Base-by-base conservation (phyloP, 2,888 invertebrate species). In the Adela reaumurella region DNA sequence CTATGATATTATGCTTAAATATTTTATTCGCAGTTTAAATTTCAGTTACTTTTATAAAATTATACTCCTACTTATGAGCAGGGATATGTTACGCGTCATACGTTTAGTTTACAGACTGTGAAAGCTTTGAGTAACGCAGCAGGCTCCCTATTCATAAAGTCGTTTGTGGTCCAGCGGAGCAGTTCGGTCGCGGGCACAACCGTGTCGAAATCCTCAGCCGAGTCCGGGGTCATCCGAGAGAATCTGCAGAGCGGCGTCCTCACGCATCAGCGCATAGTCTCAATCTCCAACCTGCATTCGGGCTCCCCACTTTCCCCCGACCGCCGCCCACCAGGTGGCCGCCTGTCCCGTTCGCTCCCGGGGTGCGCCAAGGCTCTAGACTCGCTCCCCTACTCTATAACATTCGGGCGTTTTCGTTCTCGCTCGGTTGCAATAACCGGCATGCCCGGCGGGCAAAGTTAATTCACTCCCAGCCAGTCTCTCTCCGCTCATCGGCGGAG, bases 371-470 rank as follows among this genome's bases (percentile, higher is more conserved):
- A 14, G 35, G 35, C 14, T 35, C 35, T 3, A 8, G 6, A 3
- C n/a, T 35, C 35, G 35, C 35, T 35, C 35, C 35, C 35, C 35
- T 35, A 4, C 3, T 8, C 35, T 8, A 14, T 3, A 8, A 4
- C 64, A 67, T 69, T 78, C 77, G 77, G 73, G 62, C 65, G 66
- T 69, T 68, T 72, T 74, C 77, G 77, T 69, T 68, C 64, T 64
- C 64, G 60, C 63, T 77, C 77, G 77, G 74, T 68, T 74, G 76
- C 76, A 76, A 70, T 74, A 73, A 74, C 72, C 81, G 70, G 81
- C 81, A 70, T 79, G 78, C 58, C 74, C 73, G 60, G 65, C 63
- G 60, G 81, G 81, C 62, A 82, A 71, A 71, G 78, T 74, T 65
- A 70, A 72, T 68, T 73, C 51, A 50, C n/a, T 35, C 58, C n/a